These are phyloP conservation scores for Lepetodrilus schrolli DNA, from an alignment of 2,888 invertebrate species.

Conservation along the genomic window DNA sequence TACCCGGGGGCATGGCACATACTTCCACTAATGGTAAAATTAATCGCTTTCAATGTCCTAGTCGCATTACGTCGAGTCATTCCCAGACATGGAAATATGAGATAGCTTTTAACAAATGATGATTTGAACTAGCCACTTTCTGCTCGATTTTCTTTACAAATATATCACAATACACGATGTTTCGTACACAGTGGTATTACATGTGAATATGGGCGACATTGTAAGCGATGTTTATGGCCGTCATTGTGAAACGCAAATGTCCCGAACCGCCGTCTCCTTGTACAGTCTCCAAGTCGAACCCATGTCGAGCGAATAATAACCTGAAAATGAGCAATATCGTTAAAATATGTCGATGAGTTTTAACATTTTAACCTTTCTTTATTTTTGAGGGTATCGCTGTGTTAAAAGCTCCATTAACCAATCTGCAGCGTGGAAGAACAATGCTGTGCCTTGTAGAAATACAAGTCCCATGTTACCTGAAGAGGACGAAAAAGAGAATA, in stretches of 20 bases:
- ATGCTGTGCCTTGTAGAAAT: not conserved
- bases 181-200: too few relatives aligned
- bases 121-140: too few relatives aligned
- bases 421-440: not conserved
- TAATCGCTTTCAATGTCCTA: too few relatives aligned
- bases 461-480: not conserved
- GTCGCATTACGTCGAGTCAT: too few relatives aligned
- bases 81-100: too few relatives aligned
- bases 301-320: constrained; percentile 13
- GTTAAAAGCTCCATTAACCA: not conserved
- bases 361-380: constrained; percentile 22
- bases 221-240: not conserved
- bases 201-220: not conserved
- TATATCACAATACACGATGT: too few relatives aligned
- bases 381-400: not conserved
- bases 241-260: not conserved
- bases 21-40: too few relatives aligned
- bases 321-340: constrained; percentile 17
- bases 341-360: constrained; percentile 16
- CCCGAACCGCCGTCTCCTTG: not conserved
- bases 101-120: too few relatives aligned
- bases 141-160: too few relatives aligned
- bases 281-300: not conserved
- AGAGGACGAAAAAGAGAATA: not conserved
- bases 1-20: too few relatives aligned